Base-by-base conservation (phyloP, 2,113 vertebrate genomes). In the Phoxinus phoxinus region DNA sequence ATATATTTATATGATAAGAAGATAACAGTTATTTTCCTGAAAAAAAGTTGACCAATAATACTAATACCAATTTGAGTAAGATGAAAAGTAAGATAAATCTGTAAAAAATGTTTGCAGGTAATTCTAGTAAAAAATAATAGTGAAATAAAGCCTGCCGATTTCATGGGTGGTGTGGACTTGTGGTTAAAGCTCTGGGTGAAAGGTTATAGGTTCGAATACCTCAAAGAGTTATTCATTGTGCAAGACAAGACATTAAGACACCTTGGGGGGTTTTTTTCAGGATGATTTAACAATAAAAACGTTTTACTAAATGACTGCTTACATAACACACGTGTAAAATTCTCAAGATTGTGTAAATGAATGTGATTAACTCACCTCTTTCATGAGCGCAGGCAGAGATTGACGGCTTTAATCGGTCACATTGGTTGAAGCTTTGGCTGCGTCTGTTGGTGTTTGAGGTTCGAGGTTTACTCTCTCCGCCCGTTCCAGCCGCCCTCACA, bases 351-450 rank as follows among this genome's bases (percentile, higher is more conserved):
- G 56, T 46, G 58, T 63, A 63, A 13, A 15, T 41, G 7, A 25
- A 41, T 53, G 25, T 59, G 41, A 51, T 51, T 67, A 15, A 83
- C 95, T 91, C 90, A 96, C 96, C 96, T 96, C 94, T 96, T 84
- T 96, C 95, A 11, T 90, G 93, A 89, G 74, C 90, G 83, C 84
- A 88, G 35, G 51, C 91, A 88, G 11, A 92, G 92, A 73, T 91
- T 92, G 75, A 91, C 90, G 95, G 94, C 85, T 95, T 96, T 2
- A 95, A 93, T 89, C 96, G 96, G 89, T 97, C 96, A 0, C 94
- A 95, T 89, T 95, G 96, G 93, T 96, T 96, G 90, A 96, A 96
- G 94, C 96, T 97, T 92, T 96, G 96, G 90, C 96, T 96, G 86
- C 96, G 96, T 13, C 96, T 93, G 90, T 95, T 96, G 92, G 92